These are phyloP conservation scores for Lethrus apterus DNA, from an alignment of 1,140 invertebrate species.

Conservation along the genomic window DNA sequence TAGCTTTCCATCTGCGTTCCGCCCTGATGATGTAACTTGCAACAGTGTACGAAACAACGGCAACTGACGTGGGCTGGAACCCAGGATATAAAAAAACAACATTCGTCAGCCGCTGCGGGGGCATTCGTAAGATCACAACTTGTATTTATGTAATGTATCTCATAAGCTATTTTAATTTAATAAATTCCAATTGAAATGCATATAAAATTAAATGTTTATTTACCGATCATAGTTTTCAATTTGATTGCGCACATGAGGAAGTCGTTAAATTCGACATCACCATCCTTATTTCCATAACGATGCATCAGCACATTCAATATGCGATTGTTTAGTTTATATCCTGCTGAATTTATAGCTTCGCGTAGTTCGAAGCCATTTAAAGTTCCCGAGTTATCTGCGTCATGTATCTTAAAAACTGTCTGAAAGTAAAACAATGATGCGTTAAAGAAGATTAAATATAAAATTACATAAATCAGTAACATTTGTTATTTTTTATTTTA, in stretches of 20 bases:
- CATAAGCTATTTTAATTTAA: too few species aligned
- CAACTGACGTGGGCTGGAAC: too few species aligned
- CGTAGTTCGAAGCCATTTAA: conserved; percentile 82
- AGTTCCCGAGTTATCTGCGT: conserved; percentile 70
- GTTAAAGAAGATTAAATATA: conserved; percentile 12
- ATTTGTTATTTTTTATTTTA: too few species aligned
- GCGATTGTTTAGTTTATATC: conserved; percentile 84
- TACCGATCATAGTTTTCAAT: conserved; percentile 90
- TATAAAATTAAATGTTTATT: conserved; percentile 36
- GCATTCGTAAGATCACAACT: too few species aligned
- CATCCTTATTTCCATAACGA: conserved; percentile 78
- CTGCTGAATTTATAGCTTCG: conserved; percentile 79
- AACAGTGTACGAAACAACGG: too few species aligned
- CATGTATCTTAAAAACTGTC: conserved; percentile 82
- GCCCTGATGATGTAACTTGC: too few species aligned
- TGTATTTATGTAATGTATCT: too few species aligned
- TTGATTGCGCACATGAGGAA: conserved; percentile 91
- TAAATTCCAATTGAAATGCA: neutral
- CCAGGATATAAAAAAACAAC: neutral
- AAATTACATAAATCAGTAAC: conserved; percentile 7
- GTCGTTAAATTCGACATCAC: conserved; percentile 85
- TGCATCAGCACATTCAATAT: conserved; percentile 82
- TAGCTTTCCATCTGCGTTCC: too few species aligned
- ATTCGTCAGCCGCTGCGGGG: too few species aligned
- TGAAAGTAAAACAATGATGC: too few species aligned